These are phyloP conservation scores for Rissa tridactyla DNA, from an alignment of 2,113 vertebrate genomes.

Conservation along the genomic window DNA sequence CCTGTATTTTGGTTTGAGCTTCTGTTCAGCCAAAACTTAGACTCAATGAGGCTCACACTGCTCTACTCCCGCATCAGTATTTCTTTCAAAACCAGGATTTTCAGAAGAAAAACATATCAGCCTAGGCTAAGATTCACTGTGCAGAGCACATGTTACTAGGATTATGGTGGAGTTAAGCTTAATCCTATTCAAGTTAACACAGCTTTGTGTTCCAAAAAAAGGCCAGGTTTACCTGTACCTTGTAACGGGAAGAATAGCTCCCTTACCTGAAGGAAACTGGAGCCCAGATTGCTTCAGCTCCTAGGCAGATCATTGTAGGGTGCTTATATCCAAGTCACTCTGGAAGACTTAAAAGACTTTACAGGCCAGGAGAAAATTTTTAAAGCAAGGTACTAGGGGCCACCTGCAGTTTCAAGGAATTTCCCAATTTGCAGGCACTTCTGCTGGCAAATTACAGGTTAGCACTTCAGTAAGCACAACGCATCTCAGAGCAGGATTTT, in stretches of 20 bases:
- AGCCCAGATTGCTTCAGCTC: neutral
- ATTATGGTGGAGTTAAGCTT: slow-evolving; percentile 57
- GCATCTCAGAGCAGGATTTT: neutral
- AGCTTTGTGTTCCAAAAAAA: slow-evolving; percentile 69
- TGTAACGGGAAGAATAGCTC: neutral
- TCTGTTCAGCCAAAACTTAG: neutral
- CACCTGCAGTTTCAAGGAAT: neutral
- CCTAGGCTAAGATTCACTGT: neutral
- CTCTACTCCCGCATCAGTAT: neutral
- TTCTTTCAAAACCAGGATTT: neutral
- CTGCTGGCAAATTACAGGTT: neutral
- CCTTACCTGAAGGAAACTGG: neutral
- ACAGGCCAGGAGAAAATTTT: neutral
- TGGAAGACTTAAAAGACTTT: neutral
- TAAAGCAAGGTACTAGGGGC: neutral
- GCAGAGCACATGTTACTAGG: slow-evolving; percentile 30
- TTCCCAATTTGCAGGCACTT: neutral
- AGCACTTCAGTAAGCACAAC: neutral
- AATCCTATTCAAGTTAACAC: slow-evolving; percentile 65
- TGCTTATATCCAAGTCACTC: neutral
- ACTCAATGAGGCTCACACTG: neutral
- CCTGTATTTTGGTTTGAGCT: neutral
- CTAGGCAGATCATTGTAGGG: neutral
- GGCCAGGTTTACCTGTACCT: slow-evolving; percentile 26
- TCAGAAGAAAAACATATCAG: neutral